Conservation (phyloP, 2,888 invertebrate genomes). For the Cenopis cana region DNA sequence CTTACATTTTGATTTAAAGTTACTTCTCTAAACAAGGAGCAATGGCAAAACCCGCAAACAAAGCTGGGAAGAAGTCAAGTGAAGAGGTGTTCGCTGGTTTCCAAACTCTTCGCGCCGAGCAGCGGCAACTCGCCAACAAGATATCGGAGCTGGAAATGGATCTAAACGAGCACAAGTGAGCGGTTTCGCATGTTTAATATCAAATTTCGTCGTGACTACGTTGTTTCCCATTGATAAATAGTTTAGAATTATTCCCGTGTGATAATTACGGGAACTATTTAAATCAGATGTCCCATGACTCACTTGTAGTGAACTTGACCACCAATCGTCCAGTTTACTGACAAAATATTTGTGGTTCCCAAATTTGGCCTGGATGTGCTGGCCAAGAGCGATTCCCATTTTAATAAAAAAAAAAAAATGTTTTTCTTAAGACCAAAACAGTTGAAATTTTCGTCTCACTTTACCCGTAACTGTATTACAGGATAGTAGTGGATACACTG, state of each 20-base stretch:
- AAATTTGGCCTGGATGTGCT: too few species aligned
- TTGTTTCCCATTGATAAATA: background rate
- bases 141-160: conserved; percentile 97
- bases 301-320: background rate
- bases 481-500: conserved; percentile 97
- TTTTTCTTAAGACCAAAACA: too few species aligned
- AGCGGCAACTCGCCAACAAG: conserved; percentile 93
- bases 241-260: background rate
- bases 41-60: conserved; percentile 68
- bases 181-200: background rate
- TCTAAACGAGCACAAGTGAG: conserved; percentile 97
- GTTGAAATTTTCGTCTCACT: background rate
- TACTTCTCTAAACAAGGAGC: background rate
- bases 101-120: conserved; percentile 94
- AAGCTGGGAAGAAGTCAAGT: conserved; percentile 81
- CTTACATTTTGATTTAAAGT: background rate
- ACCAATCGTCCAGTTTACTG: too few species aligned
- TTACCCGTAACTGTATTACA: conserved; percentile 70
- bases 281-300: conserved; percentile 20
- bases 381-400: too few species aligned
- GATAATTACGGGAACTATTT: background rate
- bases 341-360: too few species aligned
- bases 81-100: conserved; percentile 95
- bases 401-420: too few species aligned
- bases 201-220: background rate